These are phyloP conservation scores for Nomada flava DNA, from an alignment of 2,888 invertebrate genomes.

Conservation along the genomic window DNA sequence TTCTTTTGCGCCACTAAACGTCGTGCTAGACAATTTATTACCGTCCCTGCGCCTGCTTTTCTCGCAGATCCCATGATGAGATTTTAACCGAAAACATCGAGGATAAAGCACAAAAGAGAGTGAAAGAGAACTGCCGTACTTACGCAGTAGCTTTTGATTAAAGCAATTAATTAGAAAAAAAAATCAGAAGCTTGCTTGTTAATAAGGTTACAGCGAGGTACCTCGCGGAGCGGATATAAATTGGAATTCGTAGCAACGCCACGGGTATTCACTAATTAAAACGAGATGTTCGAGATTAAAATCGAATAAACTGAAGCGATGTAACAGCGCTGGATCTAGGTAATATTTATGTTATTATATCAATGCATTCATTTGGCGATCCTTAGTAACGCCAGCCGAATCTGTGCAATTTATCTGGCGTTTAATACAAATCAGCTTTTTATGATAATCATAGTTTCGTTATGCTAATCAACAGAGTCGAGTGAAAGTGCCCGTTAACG, in stretches of 20 bases:
- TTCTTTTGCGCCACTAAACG: slow-evolving; percentile 26
- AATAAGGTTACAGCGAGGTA: slow-evolving; percentile 15
- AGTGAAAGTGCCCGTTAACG: not conserved
- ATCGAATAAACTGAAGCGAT: not conserved
- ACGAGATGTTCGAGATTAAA: slow-evolving; percentile 5
- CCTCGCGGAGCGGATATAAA: not conserved
- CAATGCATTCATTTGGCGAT: not conserved
- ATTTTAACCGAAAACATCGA: not conserved
- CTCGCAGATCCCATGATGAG: not conserved
- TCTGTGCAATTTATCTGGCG: not conserved
- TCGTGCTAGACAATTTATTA: slow-evolving; percentile 12
- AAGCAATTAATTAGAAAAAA: slow-evolving; percentile 48
- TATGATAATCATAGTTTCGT: not conserved
- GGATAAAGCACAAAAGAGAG: not conserved
- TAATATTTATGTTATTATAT: not conserved
- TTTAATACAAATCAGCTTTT: not conserved
- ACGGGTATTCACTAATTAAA: slow-evolving; percentile 31
- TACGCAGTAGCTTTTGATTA: slow-evolving; percentile 22
- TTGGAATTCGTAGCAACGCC: slow-evolving; percentile 17
- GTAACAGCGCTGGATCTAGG: not conserved
- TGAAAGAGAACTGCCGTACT: not conserved
- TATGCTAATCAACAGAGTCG: not conserved
- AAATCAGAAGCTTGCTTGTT: slow-evolving; percentile 19
- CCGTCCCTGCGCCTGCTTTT: not conserved
- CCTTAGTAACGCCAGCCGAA: not conserved